A percentile compares a stretch with the other conserved stretches of the same genome.
These are phyloP conservation scores for Morone chrysops DNA, from an alignment of 2,113 vertebrate genomes.

Conservation along the genomic window DNA sequence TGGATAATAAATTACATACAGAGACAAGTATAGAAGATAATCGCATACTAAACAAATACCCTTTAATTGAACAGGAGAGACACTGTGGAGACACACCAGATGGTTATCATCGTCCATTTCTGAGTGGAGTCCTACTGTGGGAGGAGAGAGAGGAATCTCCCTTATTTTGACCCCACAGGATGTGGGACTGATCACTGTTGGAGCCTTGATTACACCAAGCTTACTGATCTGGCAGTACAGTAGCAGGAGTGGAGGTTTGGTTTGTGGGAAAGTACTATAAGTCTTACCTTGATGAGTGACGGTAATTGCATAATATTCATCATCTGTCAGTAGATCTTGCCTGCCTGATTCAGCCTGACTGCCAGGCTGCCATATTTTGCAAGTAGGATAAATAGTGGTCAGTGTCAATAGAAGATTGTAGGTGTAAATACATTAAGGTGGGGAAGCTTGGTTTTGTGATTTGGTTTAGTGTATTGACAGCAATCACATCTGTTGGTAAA, in stretches of 20 bases:
- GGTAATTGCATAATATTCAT: constrained; percentile 29
- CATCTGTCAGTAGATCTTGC: background rate
- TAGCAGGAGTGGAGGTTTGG: constrained; percentile 6
- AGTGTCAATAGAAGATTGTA: background rate
- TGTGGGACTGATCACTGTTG: constrained; percentile 26
- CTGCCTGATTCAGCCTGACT: too few relatives aligned
- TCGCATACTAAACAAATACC: background rate
- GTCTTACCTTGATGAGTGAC: constrained; percentile 7
- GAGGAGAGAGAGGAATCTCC: constrained; percentile 23
- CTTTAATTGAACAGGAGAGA: constrained; percentile 22
- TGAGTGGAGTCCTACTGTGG: constrained; percentile 22
- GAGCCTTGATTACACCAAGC: constrained; percentile 14
- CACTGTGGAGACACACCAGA: constrained; percentile 45
- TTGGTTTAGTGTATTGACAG: background rate
- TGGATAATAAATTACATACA: background rate
- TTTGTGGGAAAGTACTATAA: constrained; percentile 40
- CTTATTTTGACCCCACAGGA: constrained; percentile 30
- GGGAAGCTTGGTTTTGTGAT: background rate
- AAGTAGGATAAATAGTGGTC: background rate
- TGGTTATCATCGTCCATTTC: constrained; percentile 42
- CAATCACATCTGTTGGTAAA: background rate
- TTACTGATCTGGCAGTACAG: constrained; percentile 25
- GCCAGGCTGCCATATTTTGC: background rate
- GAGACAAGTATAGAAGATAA: constrained; percentile 12
- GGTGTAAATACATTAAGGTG: background rate